Evolutionary conservation across 2,888 invertebrate genomes (phyloP).

Genomic region (Acanthococcus lagerstroemiae): DNA sequence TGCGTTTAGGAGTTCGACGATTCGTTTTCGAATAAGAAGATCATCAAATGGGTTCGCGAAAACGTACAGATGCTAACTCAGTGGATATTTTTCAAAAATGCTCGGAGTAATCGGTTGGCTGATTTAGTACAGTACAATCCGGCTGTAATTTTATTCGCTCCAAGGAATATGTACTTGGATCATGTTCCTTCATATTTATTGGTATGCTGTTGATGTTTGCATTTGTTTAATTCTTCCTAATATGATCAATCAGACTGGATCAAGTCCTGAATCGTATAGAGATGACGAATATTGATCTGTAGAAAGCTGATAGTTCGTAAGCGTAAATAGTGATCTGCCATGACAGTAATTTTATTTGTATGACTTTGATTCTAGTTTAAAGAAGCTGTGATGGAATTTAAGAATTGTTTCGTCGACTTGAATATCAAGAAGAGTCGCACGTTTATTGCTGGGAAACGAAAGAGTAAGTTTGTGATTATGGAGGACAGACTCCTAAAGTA

Average conservation of each 20-base stretch:
- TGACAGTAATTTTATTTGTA: neutral
- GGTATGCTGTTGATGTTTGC: no score
- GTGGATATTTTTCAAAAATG: constrained; percentile 30
- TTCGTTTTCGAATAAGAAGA: constrained; percentile 11
- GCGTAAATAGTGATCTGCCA: no score
- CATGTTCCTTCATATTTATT: constrained; percentile 31
- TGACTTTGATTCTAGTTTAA: constrained; percentile 3
- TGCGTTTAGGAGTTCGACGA: constrained; percentile 23
- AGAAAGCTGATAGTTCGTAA: no score
- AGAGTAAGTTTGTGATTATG: neutral
- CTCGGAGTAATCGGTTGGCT: constrained; percentile 18
- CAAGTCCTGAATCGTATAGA: no score
- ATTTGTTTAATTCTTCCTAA: no score
- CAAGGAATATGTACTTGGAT: constrained; percentile 56
- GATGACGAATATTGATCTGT: no score
- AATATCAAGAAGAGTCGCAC: neutral
- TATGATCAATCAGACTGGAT: no score
- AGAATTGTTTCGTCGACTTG: constrained; percentile 3
- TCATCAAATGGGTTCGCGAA: constrained; percentile 31
- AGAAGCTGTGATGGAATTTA: constrained; percentile 15
- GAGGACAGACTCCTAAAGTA: no score
- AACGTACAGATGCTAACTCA: constrained; percentile 21
- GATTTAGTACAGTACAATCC: constrained; percentile 40
- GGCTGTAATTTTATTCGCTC: constrained; percentile 65
- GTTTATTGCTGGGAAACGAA: neutral